phyloP scores from a whole-genome alignment of 2,113 vertebrate species.

The Pterocles gutturalis region DNA sequence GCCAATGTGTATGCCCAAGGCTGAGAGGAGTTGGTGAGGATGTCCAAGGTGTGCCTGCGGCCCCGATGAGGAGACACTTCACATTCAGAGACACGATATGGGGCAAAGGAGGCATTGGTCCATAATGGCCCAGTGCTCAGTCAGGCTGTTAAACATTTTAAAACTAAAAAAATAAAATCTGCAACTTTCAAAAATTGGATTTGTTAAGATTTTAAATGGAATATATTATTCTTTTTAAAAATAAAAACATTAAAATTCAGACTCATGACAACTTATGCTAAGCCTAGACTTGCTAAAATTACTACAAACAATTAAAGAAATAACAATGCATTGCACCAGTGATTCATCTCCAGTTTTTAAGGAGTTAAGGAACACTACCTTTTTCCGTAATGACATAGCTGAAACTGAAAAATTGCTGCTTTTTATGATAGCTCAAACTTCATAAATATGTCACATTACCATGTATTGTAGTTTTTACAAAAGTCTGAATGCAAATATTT shows the following conservation, averaged over 20 bases:
- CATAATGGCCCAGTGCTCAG: background rate
- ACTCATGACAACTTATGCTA: background rate
- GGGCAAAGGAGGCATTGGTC: background rate
- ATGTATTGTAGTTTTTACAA: background rate
- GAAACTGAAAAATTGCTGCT: background rate
- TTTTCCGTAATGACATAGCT: background rate
- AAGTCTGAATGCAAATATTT: conserved; percentile 44
- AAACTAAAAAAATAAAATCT: background rate
- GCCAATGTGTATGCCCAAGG: background rate
- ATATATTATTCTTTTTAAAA: background rate
- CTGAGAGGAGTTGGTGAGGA: background rate
- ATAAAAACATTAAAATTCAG: background rate
- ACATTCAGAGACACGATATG: background rate
- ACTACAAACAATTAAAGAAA: background rate
- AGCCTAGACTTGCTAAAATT: background rate
- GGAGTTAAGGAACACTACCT: background rate
- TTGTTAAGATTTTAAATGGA: background rate
- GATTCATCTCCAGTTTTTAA: background rate
- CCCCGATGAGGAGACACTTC: background rate
- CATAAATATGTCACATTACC: background rate
- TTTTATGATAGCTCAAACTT: background rate
- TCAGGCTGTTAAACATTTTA: background rate
- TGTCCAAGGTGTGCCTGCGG: accelerated
- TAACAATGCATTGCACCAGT: background rate
- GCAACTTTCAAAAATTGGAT: background rate